These are phyloP conservation scores for Periplaneta americana DNA, from an alignment of 1,140 invertebrate species.

Conservation along the genomic window DNA sequence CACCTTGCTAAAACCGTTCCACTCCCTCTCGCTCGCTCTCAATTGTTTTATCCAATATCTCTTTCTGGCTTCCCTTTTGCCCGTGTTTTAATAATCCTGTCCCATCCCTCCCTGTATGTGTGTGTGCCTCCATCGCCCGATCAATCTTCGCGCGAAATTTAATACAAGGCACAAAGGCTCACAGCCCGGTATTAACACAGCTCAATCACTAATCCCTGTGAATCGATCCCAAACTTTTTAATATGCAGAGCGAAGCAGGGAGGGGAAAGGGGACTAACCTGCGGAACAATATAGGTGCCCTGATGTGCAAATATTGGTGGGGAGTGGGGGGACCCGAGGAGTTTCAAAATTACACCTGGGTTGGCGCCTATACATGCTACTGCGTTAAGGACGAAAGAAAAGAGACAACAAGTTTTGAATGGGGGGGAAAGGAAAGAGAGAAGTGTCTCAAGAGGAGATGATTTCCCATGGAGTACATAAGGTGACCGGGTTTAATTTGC, in stretches of 20 bases:
- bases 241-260: constrained; percentile 1
- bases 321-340: background rate
- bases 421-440: background rate
- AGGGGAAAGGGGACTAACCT: background rate
- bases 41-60: background rate
- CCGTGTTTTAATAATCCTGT: background rate
- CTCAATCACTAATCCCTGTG: background rate
- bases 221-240: constrained; percentile 2
- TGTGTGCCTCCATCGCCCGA: background rate
- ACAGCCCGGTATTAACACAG: background rate
- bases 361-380: too few species aligned
- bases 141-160: background rate
- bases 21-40: background rate
- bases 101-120: too few species aligned
- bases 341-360: background rate
- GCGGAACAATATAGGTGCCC: constrained; percentile 1
- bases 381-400: background rate
- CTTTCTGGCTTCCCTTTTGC: background rate
- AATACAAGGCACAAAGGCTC: background rate
- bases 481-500: background rate
- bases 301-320: background rate
- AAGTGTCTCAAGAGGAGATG: background rate
- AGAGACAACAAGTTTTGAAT: constrained; percentile 1
- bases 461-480: background rate
- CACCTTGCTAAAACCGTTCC: background rate